These are phyloP conservation scores for Thomomys bottae DNA, from an alignment of 2,113 vertebrate genomes.

Conservation along the genomic window DNA sequence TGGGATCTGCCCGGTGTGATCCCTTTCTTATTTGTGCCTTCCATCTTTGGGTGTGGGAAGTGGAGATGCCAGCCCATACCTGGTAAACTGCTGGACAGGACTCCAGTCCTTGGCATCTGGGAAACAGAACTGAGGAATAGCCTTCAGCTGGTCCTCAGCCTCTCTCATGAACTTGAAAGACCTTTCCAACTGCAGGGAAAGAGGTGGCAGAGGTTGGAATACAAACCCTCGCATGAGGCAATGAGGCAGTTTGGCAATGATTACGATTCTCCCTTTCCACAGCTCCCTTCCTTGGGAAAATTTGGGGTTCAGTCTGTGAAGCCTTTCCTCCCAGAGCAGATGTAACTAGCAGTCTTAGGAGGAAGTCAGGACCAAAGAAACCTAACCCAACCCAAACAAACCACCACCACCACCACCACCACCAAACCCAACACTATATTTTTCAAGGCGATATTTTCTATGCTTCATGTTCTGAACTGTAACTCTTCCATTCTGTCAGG, in stretches of 20 bases:
- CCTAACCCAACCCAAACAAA: no score
- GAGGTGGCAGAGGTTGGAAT: background rate
- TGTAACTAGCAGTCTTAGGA: background rate
- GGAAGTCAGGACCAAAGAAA: background rate
- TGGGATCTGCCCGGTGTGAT: no score
- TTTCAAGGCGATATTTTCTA: background rate
- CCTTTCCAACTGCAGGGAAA: constrained; percentile 90
- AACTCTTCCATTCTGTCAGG: background rate
- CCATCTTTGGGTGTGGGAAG: background rate
- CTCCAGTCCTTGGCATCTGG: constrained; percentile 97
- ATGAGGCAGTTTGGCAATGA: background rate
- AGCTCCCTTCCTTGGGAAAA: background rate
- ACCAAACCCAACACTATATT: no score
- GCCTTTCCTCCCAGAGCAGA: background rate
- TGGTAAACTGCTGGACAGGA: constrained; percentile 94
- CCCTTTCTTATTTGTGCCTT: no score
- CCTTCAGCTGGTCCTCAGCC: constrained; percentile 97
- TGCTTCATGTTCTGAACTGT: background rate
- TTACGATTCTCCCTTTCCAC: no score
- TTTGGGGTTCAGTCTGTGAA: background rate
- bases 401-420: no score
- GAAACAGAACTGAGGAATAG: constrained; percentile 98
- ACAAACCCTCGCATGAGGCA: no score
- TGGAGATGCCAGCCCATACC: constrained; percentile 82
- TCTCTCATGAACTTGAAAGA: constrained; percentile 97